Base-by-base conservation (phyloP, 2,113 vertebrate species). In the Epinephelus moara region DNA sequence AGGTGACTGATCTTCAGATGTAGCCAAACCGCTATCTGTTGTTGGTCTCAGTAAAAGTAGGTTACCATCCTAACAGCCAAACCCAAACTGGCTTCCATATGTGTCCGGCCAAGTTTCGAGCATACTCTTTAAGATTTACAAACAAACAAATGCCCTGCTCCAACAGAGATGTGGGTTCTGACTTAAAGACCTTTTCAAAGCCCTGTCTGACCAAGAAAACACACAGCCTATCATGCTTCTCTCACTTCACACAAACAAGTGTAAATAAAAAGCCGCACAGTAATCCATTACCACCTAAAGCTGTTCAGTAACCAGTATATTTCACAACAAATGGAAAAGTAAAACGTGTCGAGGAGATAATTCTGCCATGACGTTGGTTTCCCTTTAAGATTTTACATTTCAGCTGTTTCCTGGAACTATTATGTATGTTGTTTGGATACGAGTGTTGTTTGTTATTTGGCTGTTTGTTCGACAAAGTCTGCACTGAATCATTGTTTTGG, bases 11-110 rank as follows among this genome's bases (percentile, higher is more conserved):
- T 88, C 42, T 89, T 53, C 63, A 80, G 27, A 84, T 49, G 47
- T 62, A 83, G 83, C 75, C 87, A 90, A 91, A 90, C 74, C 37
- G 7, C 68, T 88, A 86, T 88, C 81, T 80, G 82, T 84, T 86
- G 67, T 75, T 85, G 70, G 56, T 84, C 60, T 79, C 18, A 45
- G 37, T 84, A 66, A 77, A 86, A 90, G 42, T 81, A 27, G 70
- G 63, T 80, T 88, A 78, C 64, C 56, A 77, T 84, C 70, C 56
- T 50, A 81, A 85, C 70, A 85, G 61, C 75, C 70, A 75, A 85
- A 71, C 23, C 21, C 61, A 40, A 84, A 86, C 88, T 87, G 56
- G 57, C 68, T 68, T 87, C 85, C 87, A 90, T 62, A 81, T 92
- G 89, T 85, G 73, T 82, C 74, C 9, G 3, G 80, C 53, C 45